These are phyloP conservation scores for Bactericera cockerelli DNA, from an alignment of 1,140 invertebrate genomes.

Conservation along the genomic window DNA sequence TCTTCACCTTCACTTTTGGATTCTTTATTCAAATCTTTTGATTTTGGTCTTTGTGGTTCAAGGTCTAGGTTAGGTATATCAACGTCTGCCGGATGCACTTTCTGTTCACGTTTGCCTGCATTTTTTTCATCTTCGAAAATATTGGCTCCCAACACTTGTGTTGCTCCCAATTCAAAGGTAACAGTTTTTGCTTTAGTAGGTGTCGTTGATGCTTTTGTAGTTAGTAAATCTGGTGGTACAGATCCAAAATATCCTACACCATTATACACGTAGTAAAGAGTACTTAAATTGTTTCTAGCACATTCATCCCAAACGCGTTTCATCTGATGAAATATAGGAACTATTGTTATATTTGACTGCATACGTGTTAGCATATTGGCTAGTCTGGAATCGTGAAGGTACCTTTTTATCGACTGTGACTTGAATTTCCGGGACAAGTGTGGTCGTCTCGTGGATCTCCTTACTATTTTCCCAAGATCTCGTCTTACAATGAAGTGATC, in stretches of 20 bases:
- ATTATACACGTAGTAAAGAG: neutral
- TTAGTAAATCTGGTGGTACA: neutral
- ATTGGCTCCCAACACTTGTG: neutral
- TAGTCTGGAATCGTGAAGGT: neutral
- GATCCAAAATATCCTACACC: neutral
- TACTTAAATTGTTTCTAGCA: neutral
- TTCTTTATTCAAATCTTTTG: too few species aligned
- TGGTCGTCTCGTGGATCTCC: constrained; percentile 1
- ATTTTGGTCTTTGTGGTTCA: neutral
- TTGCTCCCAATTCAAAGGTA: neutral
- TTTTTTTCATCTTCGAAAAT: neutral
- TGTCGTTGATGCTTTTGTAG: neutral
- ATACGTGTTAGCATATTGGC: neutral
- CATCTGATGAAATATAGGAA: neutral
- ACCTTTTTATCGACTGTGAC: neutral
- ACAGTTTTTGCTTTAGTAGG: neutral
- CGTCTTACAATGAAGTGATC: neutral
- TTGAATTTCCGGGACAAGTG: constrained; percentile 6
- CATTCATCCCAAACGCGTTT: neutral
- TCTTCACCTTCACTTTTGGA: too few species aligned
- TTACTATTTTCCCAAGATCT: neutral
- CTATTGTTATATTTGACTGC: neutral
- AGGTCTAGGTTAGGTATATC: neutral
- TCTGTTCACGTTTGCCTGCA: too few species aligned
- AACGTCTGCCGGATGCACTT: neutral